Evolutionary conservation across 2,797 vertebrate species (phyloP), one percentile per base, ranked within the genome.

Genomic region (Notamacropus eugenii): DNA sequence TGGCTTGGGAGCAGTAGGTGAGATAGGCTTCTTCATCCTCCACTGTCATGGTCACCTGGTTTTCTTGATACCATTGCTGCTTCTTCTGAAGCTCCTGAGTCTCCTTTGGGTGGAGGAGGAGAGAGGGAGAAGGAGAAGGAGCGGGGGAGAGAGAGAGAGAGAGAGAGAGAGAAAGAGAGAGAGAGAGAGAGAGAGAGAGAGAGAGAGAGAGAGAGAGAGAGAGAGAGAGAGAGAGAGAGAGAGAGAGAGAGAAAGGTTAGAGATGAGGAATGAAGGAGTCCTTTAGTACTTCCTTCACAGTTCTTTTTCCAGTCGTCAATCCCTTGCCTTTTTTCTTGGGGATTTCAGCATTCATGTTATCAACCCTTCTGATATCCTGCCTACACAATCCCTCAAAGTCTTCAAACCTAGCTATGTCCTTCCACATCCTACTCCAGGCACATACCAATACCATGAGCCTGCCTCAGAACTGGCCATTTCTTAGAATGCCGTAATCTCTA

Each of bases 11-110:
- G 96, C 98, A 99, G 95, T 95, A 98, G 27, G 97, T 1, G 1
- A 98, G 96, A 96, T 99, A 99, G 4, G 97, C 95, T 0, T 98
- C 97, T 96, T 99, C 97, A 0, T 99, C 98, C 74, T 98, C 95
- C 0, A 93, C 8, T 0, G 97, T 98, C 98, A 99, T 95, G 87
- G 94, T 97, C 29, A 97, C 96, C 98, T 98, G 97, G 92, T 99
- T 99, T 98, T 98, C 97, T 95, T 99, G 98, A 98, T 99, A 99
- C 99, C 98, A 99, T 40, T 97, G 98, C 94, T 99, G 98, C 90
- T 99, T 98, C 97, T 97, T 98, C 98, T 99, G 98, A 91, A 99
- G 98, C 95, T 99, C 99, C 95, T 98, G 97, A 0, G 98, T 98
- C 19, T 98, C 99, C 99, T 99, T 96, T 0, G 59, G 93, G 62